Evolutionary conservation across 1,140 invertebrate genomes (phyloP).

Genomic region (Camponotus floridanus): DNA sequence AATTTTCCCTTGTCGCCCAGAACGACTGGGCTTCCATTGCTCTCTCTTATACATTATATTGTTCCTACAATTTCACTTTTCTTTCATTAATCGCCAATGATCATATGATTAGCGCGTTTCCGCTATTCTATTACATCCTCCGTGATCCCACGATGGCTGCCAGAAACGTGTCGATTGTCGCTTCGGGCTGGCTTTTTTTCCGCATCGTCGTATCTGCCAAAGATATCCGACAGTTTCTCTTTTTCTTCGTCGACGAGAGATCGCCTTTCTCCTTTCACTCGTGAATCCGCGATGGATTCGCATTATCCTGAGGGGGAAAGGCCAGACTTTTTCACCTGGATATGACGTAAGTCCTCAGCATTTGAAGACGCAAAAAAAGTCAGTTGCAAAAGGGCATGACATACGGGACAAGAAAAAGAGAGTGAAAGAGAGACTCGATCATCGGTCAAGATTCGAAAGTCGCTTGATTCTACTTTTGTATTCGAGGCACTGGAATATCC

Average conservation of each 20-base stretch:
- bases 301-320: slow-evolving; percentile 43
- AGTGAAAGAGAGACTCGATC: slow-evolving; percentile 31
- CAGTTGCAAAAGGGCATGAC: slow-evolving; percentile 62
- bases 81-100: slow-evolving; percentile 33
- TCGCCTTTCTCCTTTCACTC: slow-evolving; percentile 85
- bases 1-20: not conserved
- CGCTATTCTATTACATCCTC: not conserved
- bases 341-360: slow-evolving; percentile 76
- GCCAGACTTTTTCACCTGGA: slow-evolving; percentile 73
- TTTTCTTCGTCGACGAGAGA: slow-evolving; percentile 45
- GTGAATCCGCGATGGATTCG: slow-evolving; percentile 33
- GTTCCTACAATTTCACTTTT: slow-evolving; percentile 60
- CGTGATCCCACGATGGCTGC: slow-evolving; percentile 11
- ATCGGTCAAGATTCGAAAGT: slow-evolving; percentile 82
- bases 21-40: not conserved
- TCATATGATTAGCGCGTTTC: slow-evolving; percentile 27
- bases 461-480: slow-evolving; percentile 20
- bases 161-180: not conserved
- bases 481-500: slow-evolving; percentile 3
- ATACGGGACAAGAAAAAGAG: slow-evolving; percentile 35
- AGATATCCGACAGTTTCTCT: slow-evolving; percentile 54
- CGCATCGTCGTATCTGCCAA: slow-evolving; percentile 32
- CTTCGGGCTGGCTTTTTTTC: slow-evolving; percentile 52
- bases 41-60: too few species aligned
- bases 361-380: slow-evolving; percentile 37